Conservation (phyloP, 2,888 invertebrate species). For the Campoplex capitator region DNA sequence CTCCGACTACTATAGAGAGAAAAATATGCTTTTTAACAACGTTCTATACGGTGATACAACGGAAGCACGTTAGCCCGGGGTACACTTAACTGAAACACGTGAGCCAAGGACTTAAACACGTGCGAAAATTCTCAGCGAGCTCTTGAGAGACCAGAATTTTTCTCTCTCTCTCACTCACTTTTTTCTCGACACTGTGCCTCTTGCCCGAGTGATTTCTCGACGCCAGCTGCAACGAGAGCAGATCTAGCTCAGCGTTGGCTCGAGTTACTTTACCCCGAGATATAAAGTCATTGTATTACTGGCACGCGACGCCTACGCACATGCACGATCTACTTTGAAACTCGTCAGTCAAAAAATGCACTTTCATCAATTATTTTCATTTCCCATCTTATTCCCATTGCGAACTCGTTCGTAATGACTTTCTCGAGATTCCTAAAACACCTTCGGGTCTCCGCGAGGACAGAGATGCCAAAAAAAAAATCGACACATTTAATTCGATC, state of each 20-base stretch:
- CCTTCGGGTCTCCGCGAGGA: not conserved
- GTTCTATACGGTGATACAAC: not conserved
- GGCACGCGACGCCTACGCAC: slow-evolving; percentile 44
- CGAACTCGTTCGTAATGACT: not conserved
- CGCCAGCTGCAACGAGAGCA: slow-evolving; percentile 44
- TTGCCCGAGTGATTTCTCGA: slow-evolving; percentile 57
- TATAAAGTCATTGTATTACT: slow-evolving; percentile 5
- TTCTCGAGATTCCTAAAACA: not conserved
- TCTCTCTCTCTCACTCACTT: slow-evolving; percentile 6
- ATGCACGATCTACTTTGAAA: not conserved
- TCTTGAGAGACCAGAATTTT: slow-evolving; percentile 25
- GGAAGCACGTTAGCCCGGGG: slow-evolving; percentile 13
- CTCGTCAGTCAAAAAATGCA: not conserved
- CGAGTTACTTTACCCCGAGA: slow-evolving; percentile 27
- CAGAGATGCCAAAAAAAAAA: no score
- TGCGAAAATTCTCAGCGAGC: slow-evolving; percentile 59
- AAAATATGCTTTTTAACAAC: not conserved
- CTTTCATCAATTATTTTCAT: not conserved
- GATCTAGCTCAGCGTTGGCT: slow-evolving; percentile 27
- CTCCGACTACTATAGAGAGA: no score
- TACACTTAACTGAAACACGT: slow-evolving; percentile 28
- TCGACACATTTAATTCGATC: no score
- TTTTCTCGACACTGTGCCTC: not conserved
- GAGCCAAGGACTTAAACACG: slow-evolving; percentile 51
- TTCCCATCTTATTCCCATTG: not conserved